Percentiles rank a stretch among this genome's conserved stretches.
Evolutionary conservation across 2,797 vertebrate species (phyloP).

Genomic region (Fringilla coelebs): DNA sequence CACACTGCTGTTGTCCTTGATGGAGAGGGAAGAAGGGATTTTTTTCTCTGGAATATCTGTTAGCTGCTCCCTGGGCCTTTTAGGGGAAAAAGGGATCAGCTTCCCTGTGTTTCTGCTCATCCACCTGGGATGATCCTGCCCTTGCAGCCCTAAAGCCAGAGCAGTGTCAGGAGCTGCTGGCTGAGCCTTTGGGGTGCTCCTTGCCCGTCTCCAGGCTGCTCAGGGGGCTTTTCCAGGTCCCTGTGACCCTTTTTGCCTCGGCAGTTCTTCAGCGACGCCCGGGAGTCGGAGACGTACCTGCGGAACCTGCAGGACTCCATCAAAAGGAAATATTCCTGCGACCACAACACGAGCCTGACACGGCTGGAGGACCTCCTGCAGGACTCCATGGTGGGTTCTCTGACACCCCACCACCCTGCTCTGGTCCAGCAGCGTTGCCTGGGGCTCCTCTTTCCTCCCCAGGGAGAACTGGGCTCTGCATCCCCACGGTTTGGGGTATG

Average conservation of each 20-base stretch:
- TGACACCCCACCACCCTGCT: background rate
- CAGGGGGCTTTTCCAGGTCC: fast-evolving
- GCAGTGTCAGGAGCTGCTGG: background rate
- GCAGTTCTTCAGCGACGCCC: slow-evolving; percentile 90
- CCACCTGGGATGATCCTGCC: background rate
- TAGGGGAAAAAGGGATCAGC: background rate
- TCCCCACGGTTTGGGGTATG: fast-evolving
- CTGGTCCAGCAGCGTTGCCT: fast-evolving
- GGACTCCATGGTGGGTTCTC: slow-evolving; percentile 93
- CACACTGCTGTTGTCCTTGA: background rate
- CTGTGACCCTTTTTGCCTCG: background rate
- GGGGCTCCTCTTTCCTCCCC: background rate
- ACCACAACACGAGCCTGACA: slow-evolving; percentile 88
- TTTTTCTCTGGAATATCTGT: background rate
- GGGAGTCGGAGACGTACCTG: slow-evolving; percentile 90
- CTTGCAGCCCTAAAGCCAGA: background rate
- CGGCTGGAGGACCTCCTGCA: slow-evolving; percentile 96
- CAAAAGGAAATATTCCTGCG: slow-evolving; percentile 93
- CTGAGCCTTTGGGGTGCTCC: background rate
- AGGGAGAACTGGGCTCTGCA: background rate
- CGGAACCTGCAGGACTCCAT: slow-evolving; percentile 94
- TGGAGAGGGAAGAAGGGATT: background rate
- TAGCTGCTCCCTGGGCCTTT: background rate
- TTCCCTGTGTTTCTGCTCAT: background rate
- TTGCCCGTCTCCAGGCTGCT: background rate